A percentile compares a stretch with the other conserved stretches of the same genome.
These are phyloP conservation scores for Scleropages formosus DNA, from an alignment of 2,797 vertebrate genomes.

Conservation along the genomic window DNA sequence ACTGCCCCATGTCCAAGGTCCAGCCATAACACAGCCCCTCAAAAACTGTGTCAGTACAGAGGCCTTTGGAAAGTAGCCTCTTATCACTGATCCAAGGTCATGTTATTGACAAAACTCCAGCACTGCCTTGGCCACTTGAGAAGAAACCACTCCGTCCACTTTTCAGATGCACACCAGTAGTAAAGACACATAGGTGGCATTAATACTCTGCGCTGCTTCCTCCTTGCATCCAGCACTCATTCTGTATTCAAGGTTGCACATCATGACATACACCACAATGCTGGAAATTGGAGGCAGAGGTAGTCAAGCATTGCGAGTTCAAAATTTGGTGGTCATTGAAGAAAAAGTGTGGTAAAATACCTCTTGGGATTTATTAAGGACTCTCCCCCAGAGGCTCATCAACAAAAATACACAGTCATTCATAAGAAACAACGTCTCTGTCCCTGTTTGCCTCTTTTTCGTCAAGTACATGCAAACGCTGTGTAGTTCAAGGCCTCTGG, in stretches of 20 bases:
- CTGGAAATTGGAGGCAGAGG: neutral
- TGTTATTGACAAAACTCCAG: neutral
- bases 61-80: neutral
- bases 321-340: neutral
- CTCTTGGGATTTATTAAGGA: neutral
- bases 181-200: too few relatives aligned
- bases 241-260: too few relatives aligned
- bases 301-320: neutral
- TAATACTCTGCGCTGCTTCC: too few relatives aligned
- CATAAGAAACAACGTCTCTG: neutral
- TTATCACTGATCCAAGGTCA: slow-evolving; percentile 9
- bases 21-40: neutral
- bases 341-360: neutral
- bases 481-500: slow-evolving; percentile 10
- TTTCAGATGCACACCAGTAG: too few relatives aligned
- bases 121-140: neutral
- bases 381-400: neutral
- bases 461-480: neutral
- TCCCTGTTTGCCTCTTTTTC: neutral
- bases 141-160: neutral
- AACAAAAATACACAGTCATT: neutral
- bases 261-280: neutral
- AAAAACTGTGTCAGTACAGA: neutral
- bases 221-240: too few relatives aligned
- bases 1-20: neutral